Evolutionary conservation across 2,888 invertebrate species (phyloP).

Genomic region (Molorchus minor): DNA sequence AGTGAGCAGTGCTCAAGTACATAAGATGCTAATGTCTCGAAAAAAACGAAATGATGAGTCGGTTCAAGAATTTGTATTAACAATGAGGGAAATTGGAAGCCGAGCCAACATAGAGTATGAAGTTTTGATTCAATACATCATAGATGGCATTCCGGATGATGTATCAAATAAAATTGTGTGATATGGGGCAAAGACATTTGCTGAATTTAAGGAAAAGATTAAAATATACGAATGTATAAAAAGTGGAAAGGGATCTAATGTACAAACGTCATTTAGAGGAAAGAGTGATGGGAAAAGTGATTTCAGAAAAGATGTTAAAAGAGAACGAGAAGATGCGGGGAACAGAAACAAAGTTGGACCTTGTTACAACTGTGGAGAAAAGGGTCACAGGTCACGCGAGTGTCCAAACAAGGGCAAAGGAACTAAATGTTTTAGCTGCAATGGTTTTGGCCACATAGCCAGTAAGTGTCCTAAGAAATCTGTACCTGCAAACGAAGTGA

Average conservation of each 20-base stretch:
- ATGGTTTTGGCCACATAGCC: neutral
- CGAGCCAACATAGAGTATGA: slow-evolving; percentile 30
- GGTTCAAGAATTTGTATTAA: slow-evolving; percentile 52
- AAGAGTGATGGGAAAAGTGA: neutral
- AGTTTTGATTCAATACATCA: slow-evolving; percentile 36
- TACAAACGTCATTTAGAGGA: neutral
- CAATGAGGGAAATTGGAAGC: slow-evolving; percentile 52
- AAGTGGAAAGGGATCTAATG: slow-evolving; percentile 8
- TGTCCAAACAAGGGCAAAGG: neutral
- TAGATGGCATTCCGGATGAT: slow-evolving; percentile 41
- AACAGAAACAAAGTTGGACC: neutral
- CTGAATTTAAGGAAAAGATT: slow-evolving; percentile 35
- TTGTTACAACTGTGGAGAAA: slow-evolving; percentile 32
- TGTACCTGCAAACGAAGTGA: neutral
- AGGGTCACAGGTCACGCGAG: slow-evolving; percentile 22
- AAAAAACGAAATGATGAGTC: slow-evolving; percentile 51
- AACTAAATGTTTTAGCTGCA: neutral
- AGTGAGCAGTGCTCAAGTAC: slow-evolving; percentile 33
- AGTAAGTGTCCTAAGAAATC: neutral
- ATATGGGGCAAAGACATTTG: slow-evolving; percentile 35
- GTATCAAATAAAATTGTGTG: slow-evolving; percentile 36
- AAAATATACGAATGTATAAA: slow-evolving; percentile 34
- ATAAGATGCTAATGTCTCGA: slow-evolving; percentile 33
- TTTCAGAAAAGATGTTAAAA: no score
- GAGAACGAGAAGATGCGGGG: neutral